phyloP scores from a whole-genome alignment of 1,140 invertebrate species.

The Euwallacea fornicatus region DNA sequence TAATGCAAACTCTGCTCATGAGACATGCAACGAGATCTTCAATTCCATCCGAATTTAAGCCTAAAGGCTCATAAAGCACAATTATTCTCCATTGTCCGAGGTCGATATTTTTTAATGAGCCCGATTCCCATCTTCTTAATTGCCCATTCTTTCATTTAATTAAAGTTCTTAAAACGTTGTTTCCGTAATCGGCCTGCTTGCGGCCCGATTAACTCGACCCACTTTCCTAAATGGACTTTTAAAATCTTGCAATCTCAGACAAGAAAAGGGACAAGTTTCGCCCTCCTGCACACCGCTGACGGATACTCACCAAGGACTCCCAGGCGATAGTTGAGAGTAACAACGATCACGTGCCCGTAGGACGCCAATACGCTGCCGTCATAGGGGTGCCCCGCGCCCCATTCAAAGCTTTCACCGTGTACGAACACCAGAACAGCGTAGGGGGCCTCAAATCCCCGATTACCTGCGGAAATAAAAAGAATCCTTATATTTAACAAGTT shows the following conservation, averaged over 20 bases:
- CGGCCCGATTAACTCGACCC: constrained; percentile 2
- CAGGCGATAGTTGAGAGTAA: constrained; percentile 87
- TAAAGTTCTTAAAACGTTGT: constrained; percentile 23
- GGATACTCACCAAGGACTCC: constrained; percentile 76
- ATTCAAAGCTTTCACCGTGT: constrained; percentile 84
- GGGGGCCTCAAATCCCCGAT: constrained; percentile 73
- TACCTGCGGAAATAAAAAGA: constrained; percentile 58
- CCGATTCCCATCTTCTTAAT: constrained; percentile 13
- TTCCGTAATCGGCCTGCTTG: neutral
- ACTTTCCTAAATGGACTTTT: constrained; percentile 2
- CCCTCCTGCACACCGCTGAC: neutral
- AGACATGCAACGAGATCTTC: too few relatives aligned
- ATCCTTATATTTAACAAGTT: too few relatives aligned
- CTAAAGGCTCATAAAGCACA: too few relatives aligned
- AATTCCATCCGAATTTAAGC: too few relatives aligned
- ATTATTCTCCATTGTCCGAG: too few relatives aligned
- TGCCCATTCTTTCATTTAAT: constrained; percentile 25
- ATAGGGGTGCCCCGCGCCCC: constrained; percentile 82
- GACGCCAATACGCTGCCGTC: constrained; percentile 86
- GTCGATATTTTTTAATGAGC: too few relatives aligned
- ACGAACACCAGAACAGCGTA: constrained; percentile 81
- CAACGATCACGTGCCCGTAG: constrained; percentile 84
- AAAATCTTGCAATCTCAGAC: neutral
- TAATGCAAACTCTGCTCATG: too few relatives aligned
- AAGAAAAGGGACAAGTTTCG: neutral